Conservation (phyloP, 2,797 vertebrate genomes). For the Lacerta agilis region DNA sequence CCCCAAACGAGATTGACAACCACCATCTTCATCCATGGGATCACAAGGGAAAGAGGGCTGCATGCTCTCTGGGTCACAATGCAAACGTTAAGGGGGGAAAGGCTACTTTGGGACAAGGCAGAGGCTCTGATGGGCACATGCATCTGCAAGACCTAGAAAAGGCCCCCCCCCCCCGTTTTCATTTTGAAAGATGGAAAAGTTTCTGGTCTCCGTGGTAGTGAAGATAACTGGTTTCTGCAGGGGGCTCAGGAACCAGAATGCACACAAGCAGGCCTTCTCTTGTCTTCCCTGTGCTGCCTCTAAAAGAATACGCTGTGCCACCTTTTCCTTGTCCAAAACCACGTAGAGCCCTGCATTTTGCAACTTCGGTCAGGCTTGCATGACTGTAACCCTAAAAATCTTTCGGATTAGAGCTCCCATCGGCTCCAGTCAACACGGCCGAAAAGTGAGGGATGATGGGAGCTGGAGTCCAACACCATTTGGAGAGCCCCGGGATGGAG, state of each 20-base stretch:
- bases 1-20: not conserved
- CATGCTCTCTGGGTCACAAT: not conserved
- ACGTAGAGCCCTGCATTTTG: not conserved
- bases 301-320: not conserved
- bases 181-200: not conserved
- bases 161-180: too few relatives aligned
- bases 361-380: too few relatives aligned
- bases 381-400: too few relatives aligned
- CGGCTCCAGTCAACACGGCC: too few relatives aligned
- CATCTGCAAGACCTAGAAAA: not conserved
- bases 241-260: not conserved
- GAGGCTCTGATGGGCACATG: too few relatives aligned
- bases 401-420: too few relatives aligned
- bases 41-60: not conserved
- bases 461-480: too few relatives aligned
- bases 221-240: not conserved
- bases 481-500: too few relatives aligned
- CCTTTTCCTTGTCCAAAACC: not conserved
- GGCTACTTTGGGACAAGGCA: not conserved
- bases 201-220: not conserved
- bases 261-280: not conserved
- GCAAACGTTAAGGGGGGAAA: not conserved
- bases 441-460: too few relatives aligned
- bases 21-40: not conserved
- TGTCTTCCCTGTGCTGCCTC: not conserved